A percentile compares a stretch with the other conserved stretches of the same genome.
phyloP scores from a whole-genome alignment of 2,797 vertebrate species.

The Schizopygopsis malacanthus region DNA sequence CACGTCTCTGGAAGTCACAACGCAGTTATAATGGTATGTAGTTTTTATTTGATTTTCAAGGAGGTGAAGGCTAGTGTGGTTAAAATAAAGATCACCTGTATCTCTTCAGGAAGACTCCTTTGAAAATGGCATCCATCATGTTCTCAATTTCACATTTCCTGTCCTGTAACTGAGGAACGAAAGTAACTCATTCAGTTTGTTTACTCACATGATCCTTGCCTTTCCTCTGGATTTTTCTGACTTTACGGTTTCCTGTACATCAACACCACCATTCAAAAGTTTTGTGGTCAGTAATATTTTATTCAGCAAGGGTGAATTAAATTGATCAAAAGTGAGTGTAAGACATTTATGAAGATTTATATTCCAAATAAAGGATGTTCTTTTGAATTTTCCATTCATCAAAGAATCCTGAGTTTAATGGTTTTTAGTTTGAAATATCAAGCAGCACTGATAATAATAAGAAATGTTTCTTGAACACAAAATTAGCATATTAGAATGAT shows the following conservation, averaged over 20 bases:
- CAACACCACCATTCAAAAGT: neutral
- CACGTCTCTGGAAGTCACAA: constrained; percentile 80
- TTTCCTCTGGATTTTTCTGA: neutral
- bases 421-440: neutral
- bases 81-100: constrained; percentile 81
- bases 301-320: neutral
- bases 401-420: neutral
- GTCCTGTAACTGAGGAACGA: constrained; percentile 81
- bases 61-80: neutral
- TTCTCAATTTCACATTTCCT: constrained; percentile 85
- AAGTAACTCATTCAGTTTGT: neutral
- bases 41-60: neutral
- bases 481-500: neutral
- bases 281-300: neutral
- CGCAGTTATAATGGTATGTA: neutral
- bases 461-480: neutral
- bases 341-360: neutral
- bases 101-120: constrained; percentile 88
- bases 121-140: constrained; percentile 91
- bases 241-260: neutral
- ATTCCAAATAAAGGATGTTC: neutral
- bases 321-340: neutral
- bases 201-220: neutral
- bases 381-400: neutral
- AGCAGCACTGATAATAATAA: neutral